Evolutionary conservation across 2,888 invertebrate species (phyloP), one percentile per base, ranked within the genome.

Genomic region (Drosophila melanosoma): DNA sequence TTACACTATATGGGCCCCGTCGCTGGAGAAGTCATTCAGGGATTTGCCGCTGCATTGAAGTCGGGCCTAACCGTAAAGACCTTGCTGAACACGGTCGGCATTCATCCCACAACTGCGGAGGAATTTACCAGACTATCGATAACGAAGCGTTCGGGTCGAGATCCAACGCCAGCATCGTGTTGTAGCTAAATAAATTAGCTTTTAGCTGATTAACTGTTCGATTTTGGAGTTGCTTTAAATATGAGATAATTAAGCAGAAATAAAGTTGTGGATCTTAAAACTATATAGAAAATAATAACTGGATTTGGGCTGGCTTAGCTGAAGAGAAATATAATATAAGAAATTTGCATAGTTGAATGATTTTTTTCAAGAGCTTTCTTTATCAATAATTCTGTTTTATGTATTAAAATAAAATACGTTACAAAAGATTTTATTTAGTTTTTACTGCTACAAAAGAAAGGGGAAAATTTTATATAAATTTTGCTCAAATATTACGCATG

Each of bases 1-100:
- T 95, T 98, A 92, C 98, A 98, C 93, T 97, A 98, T 85, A 94
- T 97, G 80, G 98, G 98, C 0, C 98, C 98, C 1, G 95, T 96
- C 89, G 98, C 98, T 51, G 98, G 98, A 1, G 98, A 98, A 94
- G 96, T 98, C 63, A 97, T 98, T 72, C 98, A 98, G 94, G 98
- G 98, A 81, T 98, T 97, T 94, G 96, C 97, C 0, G 95, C 96
- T 23, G 98, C 97, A 11, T 91, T 98, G 33, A 98, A 97, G 96
- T 97, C 92, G 90, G 96, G 96, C 52, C 94, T 97, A 70, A 98
- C 97, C 15, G 96, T 97, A 93, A 95, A 96, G 60, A 94, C 95
- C 75, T 93, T 98, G 76, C 95, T 95, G 92, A 95, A 95, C 89
- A 97, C 97, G 0, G 96, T 98, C 57, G 98, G 98, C 69, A 98